These are phyloP conservation scores for Timandra comae DNA, from an alignment of 2,888 invertebrate species.

Conservation along the genomic window DNA sequence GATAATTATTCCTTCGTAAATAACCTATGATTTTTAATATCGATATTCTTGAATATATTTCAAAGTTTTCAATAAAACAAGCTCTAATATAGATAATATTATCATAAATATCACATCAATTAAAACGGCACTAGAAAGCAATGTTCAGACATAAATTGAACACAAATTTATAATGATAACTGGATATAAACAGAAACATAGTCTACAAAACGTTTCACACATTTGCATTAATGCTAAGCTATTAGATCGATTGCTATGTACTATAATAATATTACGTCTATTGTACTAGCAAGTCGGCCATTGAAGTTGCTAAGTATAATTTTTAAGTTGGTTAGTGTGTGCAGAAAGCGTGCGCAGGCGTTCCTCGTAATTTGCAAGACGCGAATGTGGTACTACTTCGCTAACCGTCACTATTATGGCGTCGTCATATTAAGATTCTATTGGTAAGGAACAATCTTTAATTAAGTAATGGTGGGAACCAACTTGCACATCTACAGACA, in stretches of 20 bases:
- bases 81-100: slow-evolving; percentile 17
- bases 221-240: slow-evolving; percentile 13
- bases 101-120: slow-evolving; percentile 13
- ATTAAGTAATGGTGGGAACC: not conserved
- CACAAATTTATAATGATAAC: slow-evolving; percentile 1
- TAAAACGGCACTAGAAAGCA: no score
- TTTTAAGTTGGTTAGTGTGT: slow-evolving; percentile 60
- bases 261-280: slow-evolving; percentile 26
- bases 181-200: slow-evolving; percentile 2
- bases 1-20: no score
- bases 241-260: slow-evolving; percentile 32
- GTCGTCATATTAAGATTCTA: slow-evolving; percentile 33
- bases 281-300: slow-evolving; percentile 33
- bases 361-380: slow-evolving; percentile 62
- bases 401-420: slow-evolving; percentile 47
- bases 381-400: slow-evolving; percentile 39
- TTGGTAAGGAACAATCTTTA: not conserved
- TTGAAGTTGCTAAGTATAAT: slow-evolving; percentile 53
- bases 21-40: no score
- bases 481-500: not conserved
- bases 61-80: no score
- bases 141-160: not conserved
- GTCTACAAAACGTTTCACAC: slow-evolving; percentile 20
- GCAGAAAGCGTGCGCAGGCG: slow-evolving; percentile 71
- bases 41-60: no score